Conservation (phyloP, 2,888 invertebrate species). For the Scotopteryx bipunctaria region DNA sequence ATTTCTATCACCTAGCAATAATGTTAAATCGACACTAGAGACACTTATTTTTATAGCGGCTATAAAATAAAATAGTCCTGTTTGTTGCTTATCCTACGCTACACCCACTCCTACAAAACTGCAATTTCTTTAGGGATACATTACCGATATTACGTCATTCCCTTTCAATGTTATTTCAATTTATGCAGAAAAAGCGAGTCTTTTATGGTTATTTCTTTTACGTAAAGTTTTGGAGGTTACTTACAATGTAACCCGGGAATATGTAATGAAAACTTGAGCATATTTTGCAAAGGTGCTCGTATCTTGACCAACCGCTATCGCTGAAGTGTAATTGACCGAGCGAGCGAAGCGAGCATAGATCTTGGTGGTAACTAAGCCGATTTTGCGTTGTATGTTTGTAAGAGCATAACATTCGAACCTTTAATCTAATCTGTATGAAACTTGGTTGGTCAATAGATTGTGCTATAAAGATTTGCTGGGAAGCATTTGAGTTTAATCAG, state of each 20-base stretch:
- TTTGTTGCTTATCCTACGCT: slow-evolving; percentile 52
- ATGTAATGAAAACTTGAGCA: slow-evolving; percentile 6
- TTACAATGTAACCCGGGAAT: not conserved
- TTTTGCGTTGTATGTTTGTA: no score
- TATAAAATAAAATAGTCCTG: slow-evolving; percentile 57
- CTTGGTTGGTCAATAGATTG: no score
- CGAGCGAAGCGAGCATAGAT: no score
- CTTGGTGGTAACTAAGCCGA: no score
- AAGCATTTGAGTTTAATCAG: no score
- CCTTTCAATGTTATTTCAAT: slow-evolving; percentile 24
- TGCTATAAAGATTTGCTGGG: no score
- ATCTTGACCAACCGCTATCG: slow-evolving; percentile 15
- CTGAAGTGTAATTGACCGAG: slow-evolving; percentile 13
- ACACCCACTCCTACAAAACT: slow-evolving; percentile 47
- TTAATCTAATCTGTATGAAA: no score
- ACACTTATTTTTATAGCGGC: slow-evolving; percentile 51
- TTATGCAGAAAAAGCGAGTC: slow-evolving; percentile 17
- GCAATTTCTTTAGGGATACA: slow-evolving; percentile 42
- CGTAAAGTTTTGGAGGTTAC: slow-evolving; percentile 9
- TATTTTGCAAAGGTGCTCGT: not conserved
- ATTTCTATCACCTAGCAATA: slow-evolving; percentile 37
- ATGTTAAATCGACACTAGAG: slow-evolving; percentile 39
- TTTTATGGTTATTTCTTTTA: slow-evolving; percentile 16
- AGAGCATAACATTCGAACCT: no score
- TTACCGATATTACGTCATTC: slow-evolving; percentile 31